These are phyloP conservation scores for Drosophila paracracens DNA, from an alignment of 2,888 invertebrate species.

Conservation along the genomic window DNA sequence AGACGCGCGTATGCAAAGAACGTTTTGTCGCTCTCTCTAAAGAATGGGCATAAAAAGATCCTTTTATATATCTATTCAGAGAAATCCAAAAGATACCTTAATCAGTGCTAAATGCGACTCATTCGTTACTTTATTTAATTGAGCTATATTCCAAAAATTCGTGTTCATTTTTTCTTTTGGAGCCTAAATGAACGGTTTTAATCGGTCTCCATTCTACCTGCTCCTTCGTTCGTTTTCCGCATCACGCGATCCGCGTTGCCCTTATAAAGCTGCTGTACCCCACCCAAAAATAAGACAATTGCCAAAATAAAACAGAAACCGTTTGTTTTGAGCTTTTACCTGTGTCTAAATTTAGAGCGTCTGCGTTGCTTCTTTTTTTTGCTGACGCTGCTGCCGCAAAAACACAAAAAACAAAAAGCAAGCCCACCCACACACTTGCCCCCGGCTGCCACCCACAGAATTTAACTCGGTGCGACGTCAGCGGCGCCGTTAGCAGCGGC, in stretches of 20 bases:
- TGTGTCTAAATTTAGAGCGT: conserved; percentile 75
- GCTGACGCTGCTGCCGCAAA: conserved; percentile 73
- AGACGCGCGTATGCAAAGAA: not conserved
- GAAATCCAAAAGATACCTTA: conserved; percentile 3
- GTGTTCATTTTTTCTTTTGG: not conserved
- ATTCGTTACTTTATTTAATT: conserved; percentile 5
- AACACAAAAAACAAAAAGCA: conserved; percentile 29
- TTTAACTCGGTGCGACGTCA: conserved; percentile 50
- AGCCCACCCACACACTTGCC: conserved; percentile 9
- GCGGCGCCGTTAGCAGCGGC: conserved; percentile 46
- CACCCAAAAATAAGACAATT: conserved; percentile 35
- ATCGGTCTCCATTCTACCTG: not conserved
- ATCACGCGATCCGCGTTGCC: conserved; percentile 66
- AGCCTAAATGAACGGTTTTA: conserved; percentile 40
- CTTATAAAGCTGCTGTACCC: conserved; percentile 55
- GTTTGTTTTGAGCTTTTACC: conserved; percentile 71
- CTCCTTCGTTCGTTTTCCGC: conserved; percentile 41
- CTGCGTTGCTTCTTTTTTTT: conserved; percentile 52
- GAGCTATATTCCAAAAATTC: conserved; percentile 12
- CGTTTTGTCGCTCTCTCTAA: not conserved
- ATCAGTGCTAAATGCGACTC: not conserved
- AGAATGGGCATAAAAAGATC: not conserved
- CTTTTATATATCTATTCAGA: not conserved
- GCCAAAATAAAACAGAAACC: conserved; percentile 48
- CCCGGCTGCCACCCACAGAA: conserved; percentile 8